phyloP scores from a whole-genome alignment of 2,888 invertebrate genomes.

The Noctua janthe region DNA sequence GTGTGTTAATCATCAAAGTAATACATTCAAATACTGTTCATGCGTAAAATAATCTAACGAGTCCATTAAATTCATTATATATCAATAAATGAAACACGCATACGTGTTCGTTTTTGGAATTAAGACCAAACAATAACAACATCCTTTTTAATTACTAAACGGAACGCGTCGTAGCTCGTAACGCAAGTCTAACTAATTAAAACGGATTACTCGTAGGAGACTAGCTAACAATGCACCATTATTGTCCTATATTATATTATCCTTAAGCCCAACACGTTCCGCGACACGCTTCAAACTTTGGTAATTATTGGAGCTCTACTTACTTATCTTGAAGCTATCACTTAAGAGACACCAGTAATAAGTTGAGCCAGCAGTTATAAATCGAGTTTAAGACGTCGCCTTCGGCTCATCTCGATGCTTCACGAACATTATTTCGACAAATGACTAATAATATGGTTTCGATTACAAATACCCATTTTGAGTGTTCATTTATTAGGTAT shows the following conservation, averaged over 20 bases:
- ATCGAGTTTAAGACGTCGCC: constrained; percentile 59
- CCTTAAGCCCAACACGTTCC: constrained; percentile 56
- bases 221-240: constrained; percentile 62
- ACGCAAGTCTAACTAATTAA: constrained; percentile 49
- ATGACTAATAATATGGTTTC: constrained; percentile 26
- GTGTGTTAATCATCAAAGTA: not conserved
- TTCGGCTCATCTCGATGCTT: constrained; percentile 50
- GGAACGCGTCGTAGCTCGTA: constrained; percentile 28
- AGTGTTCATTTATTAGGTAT: constrained; percentile 11
- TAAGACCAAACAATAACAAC: constrained; percentile 3
- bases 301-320: constrained; percentile 66
- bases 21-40: not conserved
- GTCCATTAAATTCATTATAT: not conserved
- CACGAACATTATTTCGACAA: constrained; percentile 40
- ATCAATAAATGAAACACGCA: too few species aligned
- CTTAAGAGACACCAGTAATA: constrained; percentile 64
- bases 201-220: constrained; percentile 57
- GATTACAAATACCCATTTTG: constrained; percentile 16
- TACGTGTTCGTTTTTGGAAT: not conserved
- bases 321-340: constrained; percentile 67
- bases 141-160: constrained; percentile 32
- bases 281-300: constrained; percentile 64
- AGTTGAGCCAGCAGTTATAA: constrained; percentile 65
- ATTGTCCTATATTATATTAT: constrained; percentile 62
- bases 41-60: too few species aligned